These are phyloP conservation scores for Chrysopilus asiliformis DNA, from an alignment of 2,888 invertebrate species.

Conservation along the genomic window DNA sequence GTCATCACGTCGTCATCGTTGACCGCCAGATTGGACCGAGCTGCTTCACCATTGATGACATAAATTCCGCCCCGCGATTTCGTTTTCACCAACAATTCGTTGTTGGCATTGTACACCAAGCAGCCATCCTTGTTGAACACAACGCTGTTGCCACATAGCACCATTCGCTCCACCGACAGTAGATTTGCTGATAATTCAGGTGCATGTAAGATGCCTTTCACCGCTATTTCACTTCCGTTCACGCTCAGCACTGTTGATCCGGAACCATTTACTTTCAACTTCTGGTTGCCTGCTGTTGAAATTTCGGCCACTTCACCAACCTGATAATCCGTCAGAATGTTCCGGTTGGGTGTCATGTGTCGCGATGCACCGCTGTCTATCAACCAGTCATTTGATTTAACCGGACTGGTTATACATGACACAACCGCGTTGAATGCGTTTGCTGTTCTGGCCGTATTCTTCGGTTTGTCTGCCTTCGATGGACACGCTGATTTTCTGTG, in stretches of 20 bases:
- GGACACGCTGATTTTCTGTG: not conserved
- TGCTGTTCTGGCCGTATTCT: not conserved
- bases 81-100: not conserved
- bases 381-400: no score
- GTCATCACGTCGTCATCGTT: conserved; percentile 1
- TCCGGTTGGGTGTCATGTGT: no score
- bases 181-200: conserved; percentile 14
- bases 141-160: not conserved
- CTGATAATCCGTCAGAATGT: no score
- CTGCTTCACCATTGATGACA: not conserved
- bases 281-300: conserved; percentile 10
- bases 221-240: conserved; percentile 5
- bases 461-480: not conserved
- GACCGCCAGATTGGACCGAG: conserved; percentile 3
- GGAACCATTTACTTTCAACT: conserved; percentile 9
- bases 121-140: not conserved
- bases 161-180: conserved; percentile 10
- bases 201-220: conserved; percentile 9
- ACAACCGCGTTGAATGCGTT: not conserved
- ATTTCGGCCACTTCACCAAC: conserved; percentile 5
- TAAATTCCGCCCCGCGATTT: not conserved
- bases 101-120: not conserved
- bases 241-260: conserved; percentile 14
- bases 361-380: no score
- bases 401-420: no score